Conservation (phyloP, 2,888 invertebrate species). For the Campaea margaritaria region DNA sequence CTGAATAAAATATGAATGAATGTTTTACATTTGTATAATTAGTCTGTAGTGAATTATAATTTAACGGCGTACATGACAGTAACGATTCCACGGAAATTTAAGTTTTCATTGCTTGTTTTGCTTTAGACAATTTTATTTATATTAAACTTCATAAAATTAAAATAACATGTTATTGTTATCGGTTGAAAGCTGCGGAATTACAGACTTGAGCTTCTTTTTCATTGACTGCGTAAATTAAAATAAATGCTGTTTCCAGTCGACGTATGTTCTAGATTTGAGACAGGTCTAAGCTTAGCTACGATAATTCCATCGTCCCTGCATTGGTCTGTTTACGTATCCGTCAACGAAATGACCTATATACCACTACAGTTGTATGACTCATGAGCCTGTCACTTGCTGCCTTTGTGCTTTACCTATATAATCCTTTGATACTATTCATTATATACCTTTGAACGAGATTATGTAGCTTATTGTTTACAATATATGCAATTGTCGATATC, state of each 20-base stretch:
- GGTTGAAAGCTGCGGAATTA: too few species aligned
- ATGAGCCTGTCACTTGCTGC: conserved; percentile 59
- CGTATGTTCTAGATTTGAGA: conserved; percentile 54
- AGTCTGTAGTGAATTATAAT: neutral
- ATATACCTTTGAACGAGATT: neutral
- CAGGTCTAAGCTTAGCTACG: conserved; percentile 49
- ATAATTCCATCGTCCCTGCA: conserved; percentile 55
- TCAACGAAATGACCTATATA: conserved; percentile 72
- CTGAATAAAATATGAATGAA: neutral
- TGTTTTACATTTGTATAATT: neutral
- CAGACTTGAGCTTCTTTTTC: too few species aligned
- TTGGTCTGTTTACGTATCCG: conserved; percentile 63
- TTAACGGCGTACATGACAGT: too few species aligned
- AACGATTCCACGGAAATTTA: too few species aligned
- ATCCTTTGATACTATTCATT: conserved; percentile 16
- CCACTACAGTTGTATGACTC: conserved; percentile 73
- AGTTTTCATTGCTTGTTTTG: too few species aligned
- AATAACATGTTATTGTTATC: too few species aligned
- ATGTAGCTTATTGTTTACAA: neutral
- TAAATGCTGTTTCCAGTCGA: neutral
- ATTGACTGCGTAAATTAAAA: too few species aligned
- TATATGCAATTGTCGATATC: neutral
- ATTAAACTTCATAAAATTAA: too few species aligned
- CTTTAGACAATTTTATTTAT: too few species aligned
- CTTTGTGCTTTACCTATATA: conserved; percentile 43